Evolutionary conservation across 2,888 invertebrate species (phyloP).

Genomic region (Exocentrus adspersus): DNA sequence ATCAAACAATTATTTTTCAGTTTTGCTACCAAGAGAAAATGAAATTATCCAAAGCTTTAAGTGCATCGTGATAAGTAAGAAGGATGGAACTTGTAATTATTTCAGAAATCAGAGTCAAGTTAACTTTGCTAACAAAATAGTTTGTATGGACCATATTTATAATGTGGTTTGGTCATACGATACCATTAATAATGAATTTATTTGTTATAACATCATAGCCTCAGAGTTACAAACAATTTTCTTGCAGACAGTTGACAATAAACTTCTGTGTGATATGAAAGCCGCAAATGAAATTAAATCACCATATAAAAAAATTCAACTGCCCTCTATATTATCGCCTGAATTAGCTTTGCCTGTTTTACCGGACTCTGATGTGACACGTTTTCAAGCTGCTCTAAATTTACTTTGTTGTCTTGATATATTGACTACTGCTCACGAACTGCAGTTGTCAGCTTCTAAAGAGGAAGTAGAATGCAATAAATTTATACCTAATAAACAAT

Average conservation of each 20-base stretch:
- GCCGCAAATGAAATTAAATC: conserved; percentile 41
- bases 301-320: conserved; percentile 51
- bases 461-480: conserved; percentile 67
- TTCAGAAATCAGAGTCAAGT: conserved; percentile 86
- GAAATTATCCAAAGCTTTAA: conserved; percentile 80
- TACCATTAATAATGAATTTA: conserved; percentile 72
- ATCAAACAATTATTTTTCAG: conserved; percentile 66
- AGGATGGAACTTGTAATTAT: conserved; percentile 87
- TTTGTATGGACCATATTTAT: conserved; percentile 90
- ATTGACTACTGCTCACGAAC: conserved; percentile 82
- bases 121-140: conserved; percentile 81
- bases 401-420: conserved; percentile 90
- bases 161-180: conserved; percentile 94
- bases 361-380: conserved; percentile 75
- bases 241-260: conserved; percentile 54
- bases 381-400: conserved; percentile 91
- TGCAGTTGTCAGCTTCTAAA: conserved; percentile 65
- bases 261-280: conserved; percentile 51
- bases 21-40: conserved; percentile 83
- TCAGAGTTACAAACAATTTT: conserved; percentile 71
- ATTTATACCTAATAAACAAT: conserved; percentile 68
- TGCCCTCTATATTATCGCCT: conserved; percentile 77
- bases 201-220: conserved; percentile 85
- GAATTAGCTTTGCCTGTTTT: conserved; percentile 84
- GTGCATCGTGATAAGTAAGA: conserved; percentile 88